These are phyloP conservation scores for Benitochromis conjunctus DNA, from an alignment of 2,113 vertebrate species.

Conservation along the genomic window DNA sequence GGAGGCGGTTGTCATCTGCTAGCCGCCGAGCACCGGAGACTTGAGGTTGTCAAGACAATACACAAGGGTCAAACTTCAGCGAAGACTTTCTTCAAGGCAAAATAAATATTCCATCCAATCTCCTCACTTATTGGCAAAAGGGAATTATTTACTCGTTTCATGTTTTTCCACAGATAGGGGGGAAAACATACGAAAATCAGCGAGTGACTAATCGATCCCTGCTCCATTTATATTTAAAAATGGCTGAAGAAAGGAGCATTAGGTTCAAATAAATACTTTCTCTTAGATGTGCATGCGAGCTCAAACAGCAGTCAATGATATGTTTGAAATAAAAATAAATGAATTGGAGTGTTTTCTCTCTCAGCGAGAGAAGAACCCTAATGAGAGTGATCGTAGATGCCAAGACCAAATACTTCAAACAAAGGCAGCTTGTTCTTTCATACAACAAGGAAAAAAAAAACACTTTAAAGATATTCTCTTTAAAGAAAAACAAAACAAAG, in stretches of 20 bases:
- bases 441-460: constrained; percentile 24
- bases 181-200: constrained; percentile 33
- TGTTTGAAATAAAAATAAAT: constrained; percentile 66
- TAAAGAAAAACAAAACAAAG: constrained; percentile 44
- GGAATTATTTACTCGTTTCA: constrained; percentile 53
- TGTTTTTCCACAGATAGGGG: constrained; percentile 19
- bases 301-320: constrained; percentile 59
- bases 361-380: constrained; percentile 43
- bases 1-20: constrained; percentile 42
- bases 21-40: background rate
- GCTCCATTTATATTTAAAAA: constrained; percentile 59
- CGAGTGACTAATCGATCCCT: constrained; percentile 45
- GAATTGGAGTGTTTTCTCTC: constrained; percentile 43
- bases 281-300: constrained; percentile 53
- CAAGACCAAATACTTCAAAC: constrained; percentile 64
- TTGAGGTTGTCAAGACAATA: constrained; percentile 38
- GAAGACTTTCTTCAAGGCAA: constrained; percentile 31
- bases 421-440: constrained; percentile 53
- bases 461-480: constrained; percentile 49
- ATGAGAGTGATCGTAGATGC: constrained; percentile 66
- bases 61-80: constrained; percentile 40
- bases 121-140: constrained; percentile 12
- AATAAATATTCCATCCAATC: constrained; percentile 45
- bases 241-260: constrained; percentile 22
- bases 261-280: constrained; percentile 52